A percentile compares a stretch with the other conserved stretches of the same genome.
Conservation (phyloP, 1,140 invertebrate species). For the Neodiprion virginianus region DNA sequence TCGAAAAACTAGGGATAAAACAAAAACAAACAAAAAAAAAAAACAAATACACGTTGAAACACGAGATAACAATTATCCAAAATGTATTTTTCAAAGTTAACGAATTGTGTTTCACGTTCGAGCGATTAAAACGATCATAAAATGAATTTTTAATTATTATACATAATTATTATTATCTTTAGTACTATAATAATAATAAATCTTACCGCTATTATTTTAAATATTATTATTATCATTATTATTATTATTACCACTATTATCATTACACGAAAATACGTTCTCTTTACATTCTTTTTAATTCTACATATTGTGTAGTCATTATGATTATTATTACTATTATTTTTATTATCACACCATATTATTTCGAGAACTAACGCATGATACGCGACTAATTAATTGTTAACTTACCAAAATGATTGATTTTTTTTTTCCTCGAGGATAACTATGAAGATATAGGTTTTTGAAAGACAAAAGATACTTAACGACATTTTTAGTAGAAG, state of each 20-base stretch:
- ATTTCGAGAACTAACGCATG: background rate
- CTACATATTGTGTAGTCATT: background rate
- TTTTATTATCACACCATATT: background rate
- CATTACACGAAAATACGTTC: background rate
- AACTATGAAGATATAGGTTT: background rate
- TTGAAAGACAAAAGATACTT: background rate
- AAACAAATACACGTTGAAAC: constrained; percentile 27
- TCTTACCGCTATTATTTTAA: constrained; percentile 16
- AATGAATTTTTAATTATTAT: constrained; percentile 39
- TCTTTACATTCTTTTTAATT: background rate
- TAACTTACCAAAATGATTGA: background rate
- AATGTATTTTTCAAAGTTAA: constrained; percentile 36
- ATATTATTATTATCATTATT: constrained; percentile 10
- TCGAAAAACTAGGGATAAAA: background rate
- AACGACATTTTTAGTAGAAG: background rate
- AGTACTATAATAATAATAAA: constrained; percentile 35
- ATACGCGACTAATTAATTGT: background rate
- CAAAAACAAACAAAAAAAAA: background rate
- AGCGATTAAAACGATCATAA: constrained; percentile 32
- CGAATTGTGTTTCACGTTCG: constrained; percentile 41
- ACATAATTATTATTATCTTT: constrained; percentile 41
- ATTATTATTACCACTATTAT: background rate
- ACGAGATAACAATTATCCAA: constrained; percentile 10
- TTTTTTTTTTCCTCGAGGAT: background rate
- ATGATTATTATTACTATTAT: background rate